Evolutionary conservation across 2,113 vertebrate species (phyloP), one percentile per base, ranked within the genome.

Genomic region (Rhabdomys dilectus): DNA sequence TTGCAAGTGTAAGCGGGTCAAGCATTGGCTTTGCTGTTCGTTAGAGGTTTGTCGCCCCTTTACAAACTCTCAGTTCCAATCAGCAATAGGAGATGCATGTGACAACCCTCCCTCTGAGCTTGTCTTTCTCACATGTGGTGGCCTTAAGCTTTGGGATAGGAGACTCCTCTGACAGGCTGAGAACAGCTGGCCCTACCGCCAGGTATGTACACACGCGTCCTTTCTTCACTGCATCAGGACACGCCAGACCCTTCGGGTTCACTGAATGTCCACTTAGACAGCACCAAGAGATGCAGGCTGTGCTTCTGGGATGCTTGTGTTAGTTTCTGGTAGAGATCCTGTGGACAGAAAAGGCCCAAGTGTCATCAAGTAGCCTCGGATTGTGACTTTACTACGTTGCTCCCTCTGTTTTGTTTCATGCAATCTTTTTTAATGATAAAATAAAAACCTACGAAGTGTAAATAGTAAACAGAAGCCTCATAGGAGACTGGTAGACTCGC

Each of bases 361-460:
- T 73, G 29, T 91, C 85, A 80, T 68, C 64, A 68, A 92, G 39
- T 93, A 91, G 81, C 73, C n/a, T 70, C 81, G 81, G 95, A 53
- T 87, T 92, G 81, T 96, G 81, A 82, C 90, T 77, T 92, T 51
- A 48, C 88, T 95, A 21, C 81, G 53, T 93, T 94, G 45, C 12
- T 81, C 42, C 94, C 88, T 96, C 85, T 77, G 81, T 82, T 96
- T 95, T 93, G 75, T 96, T 97, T 95, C 68, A 90, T 17, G 42
- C 90, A 89, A 82, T 45, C n/a, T 66, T 78, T 92, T 93, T 95
- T 89, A 60, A 89, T 70, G 31, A 88, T 87, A 66, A 92, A 60
- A 88, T 70, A 95, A 88, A 88, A 58, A 66, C 45, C 94, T 93
- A 87, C 48, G n/a, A 93, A 96, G 70, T 91, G 94, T 36, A 93